Conservation (phyloP, 2,113 vertebrate species). For the Morone saxatilis region DNA sequence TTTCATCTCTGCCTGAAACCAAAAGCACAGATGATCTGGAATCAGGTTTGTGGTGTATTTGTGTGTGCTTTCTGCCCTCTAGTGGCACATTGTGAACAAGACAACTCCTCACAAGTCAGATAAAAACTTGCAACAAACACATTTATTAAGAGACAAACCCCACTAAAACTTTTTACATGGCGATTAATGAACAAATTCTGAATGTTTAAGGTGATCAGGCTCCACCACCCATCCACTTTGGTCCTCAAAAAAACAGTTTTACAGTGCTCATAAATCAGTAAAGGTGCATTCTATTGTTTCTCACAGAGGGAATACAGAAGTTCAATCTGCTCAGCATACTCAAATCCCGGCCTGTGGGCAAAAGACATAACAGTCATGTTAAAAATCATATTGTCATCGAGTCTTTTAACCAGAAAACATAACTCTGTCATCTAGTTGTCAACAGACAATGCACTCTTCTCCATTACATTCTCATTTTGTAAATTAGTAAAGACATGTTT, state of each 20-base stretch:
- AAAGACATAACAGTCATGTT: not conserved
- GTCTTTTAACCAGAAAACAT: not conserved
- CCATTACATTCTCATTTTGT: not conserved
- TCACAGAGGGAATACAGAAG: conserved; percentile 78
- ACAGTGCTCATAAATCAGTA: not conserved
- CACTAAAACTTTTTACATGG: not conserved
- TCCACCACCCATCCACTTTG: not conserved
- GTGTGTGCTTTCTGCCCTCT: conserved; percentile 65
- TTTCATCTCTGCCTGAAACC: not conserved
- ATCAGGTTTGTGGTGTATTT: conserved; percentile 1
- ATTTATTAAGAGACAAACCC: not conserved
- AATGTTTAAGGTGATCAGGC: not conserved
- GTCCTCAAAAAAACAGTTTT: not conserved
- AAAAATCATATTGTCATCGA: not conserved
- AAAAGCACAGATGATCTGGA: not conserved
- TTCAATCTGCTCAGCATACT: conserved; percentile 82
- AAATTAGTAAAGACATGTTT: not conserved
- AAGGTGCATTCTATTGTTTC: conserved; percentile 23
- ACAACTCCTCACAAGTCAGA: not conserved
- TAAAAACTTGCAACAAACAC: not conserved
- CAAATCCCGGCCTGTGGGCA: conserved; percentile 77
- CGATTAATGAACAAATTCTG: not conserved
- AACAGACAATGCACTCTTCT: not conserved
- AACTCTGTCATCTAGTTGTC: no score
- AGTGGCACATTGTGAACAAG: not conserved